Evolutionary conservation across 2,113 vertebrate species (phyloP), one percentile per base, ranked within the genome.

Genomic region (Coturnix japonica): DNA sequence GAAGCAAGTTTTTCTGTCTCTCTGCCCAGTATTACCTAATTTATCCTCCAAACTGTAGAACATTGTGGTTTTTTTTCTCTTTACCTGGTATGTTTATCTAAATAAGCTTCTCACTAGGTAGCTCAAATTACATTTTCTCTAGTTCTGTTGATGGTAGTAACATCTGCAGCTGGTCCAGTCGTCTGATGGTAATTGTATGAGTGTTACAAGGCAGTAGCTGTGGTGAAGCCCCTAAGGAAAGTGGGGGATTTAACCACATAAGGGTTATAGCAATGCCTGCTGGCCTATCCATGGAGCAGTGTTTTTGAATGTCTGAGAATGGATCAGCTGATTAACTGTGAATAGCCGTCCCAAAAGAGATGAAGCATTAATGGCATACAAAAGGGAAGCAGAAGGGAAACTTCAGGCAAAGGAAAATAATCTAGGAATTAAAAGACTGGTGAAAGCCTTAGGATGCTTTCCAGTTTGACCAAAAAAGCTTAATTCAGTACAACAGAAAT

Each of bases 11-110:
- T 46, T 51, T 81, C 87, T 94, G 54, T 95, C 78, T 94, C 41
- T 94, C 92, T 96, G 80, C 79, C 73, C 93, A 84, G 56, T 74
- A 80, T 54, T 53, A 30, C 51, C 13, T 95, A 90, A 73, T 92
- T 94, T 88, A 71, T 86, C 59, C 94, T 97, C 81, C 39, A 86
- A 95, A 78, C 78, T 91, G 77, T 82, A 93, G 89, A 95, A 87
- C 49, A 10, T 37, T 37, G 60, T n/a, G n/a, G n/a, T 92, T 83
- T 56, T 81, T 15, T 64, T 73, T 70, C 28, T 39, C 87, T 94
- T 95, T 95, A 97, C 94, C 95, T 97, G 94, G 69, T 96, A 77
- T 93, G 53, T 96, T 97, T 96, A 96, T 96, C 90, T 90, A 95
- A 97, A 96, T 84, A 91, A 96, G 89, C 91, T 96, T 85, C 95